These are phyloP conservation scores for Coptotermes formosanus DNA, from an alignment of 1,140 invertebrate species.

Conservation along the genomic window DNA sequence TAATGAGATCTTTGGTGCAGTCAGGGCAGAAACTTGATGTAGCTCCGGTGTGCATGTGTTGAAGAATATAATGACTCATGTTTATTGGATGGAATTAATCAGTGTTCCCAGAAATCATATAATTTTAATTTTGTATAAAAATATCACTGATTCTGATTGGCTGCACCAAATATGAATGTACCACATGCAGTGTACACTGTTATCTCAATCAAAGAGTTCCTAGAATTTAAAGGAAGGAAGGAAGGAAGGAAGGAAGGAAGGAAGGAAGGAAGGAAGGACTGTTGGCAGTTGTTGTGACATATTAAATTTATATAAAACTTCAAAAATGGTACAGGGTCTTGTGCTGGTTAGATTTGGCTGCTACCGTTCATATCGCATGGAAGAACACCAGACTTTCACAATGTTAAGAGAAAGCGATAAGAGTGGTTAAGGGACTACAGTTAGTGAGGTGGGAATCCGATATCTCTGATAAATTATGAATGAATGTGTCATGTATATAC, in stretches of 20 bases:
- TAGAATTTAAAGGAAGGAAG: neutral
- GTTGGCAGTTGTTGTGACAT: neutral
- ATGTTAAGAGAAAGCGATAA: too few species aligned
- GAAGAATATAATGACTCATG: too few species aligned
- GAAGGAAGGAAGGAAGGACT: neutral
- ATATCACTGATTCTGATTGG: too few species aligned
- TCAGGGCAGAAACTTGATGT: neutral
- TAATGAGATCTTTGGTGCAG: neutral
- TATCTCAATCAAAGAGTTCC: neutral
- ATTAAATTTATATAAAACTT: neutral
- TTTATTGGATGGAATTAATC: too few species aligned
- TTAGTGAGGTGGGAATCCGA: too few species aligned
- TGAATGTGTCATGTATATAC: neutral
- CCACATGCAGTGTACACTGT: neutral
- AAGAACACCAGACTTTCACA: too few species aligned
- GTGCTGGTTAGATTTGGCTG: neutral
- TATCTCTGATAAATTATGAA: neutral
- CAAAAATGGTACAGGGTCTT: neutral
- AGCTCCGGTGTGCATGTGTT: too few species aligned
- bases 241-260: neutral
- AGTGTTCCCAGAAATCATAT: too few species aligned
- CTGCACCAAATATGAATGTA: neutral
- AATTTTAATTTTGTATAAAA: too few species aligned
- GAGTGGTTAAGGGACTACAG: too few species aligned
- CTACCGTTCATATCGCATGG: neutral